These are phyloP conservation scores for Lasaia peninsularis DNA, from an alignment of 1,140 invertebrate genomes.

Conservation along the genomic window DNA sequence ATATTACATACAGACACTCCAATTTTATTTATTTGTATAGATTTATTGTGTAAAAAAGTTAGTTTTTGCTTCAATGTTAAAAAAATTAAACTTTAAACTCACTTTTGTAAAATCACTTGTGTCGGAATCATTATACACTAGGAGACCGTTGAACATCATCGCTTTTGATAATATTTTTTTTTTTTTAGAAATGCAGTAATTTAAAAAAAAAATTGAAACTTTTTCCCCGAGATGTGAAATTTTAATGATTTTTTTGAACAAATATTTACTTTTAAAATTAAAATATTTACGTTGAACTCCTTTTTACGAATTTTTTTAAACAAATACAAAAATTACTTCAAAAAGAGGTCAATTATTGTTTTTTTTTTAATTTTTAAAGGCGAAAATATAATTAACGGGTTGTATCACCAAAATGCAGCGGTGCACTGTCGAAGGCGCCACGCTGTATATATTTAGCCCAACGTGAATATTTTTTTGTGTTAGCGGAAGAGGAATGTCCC, in stretches of 20 bases:
- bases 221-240: too few relatives aligned
- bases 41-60: too few relatives aligned
- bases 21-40: too few relatives aligned
- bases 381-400: background rate
- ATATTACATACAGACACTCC: too few relatives aligned
- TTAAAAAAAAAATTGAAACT: background rate
- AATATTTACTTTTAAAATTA: too few relatives aligned
- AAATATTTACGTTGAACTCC: too few relatives aligned
- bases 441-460: constrained; percentile 24
- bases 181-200: background rate
- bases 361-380: background rate
- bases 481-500: constrained; percentile 36
- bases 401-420: constrained; percentile 5
- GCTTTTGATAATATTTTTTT: background rate
- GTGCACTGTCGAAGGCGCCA: constrained; percentile 17
- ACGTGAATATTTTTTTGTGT: constrained; percentile 36
- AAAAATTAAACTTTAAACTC: constrained; percentile 24
- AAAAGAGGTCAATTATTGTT: too few relatives aligned
- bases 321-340: too few relatives aligned
- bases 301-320: too few relatives aligned
- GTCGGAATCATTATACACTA: constrained; percentile 57
- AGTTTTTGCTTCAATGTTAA: background rate
- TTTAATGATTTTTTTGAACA: too few relatives aligned
- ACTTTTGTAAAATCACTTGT: constrained; percentile 60
- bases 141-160: constrained; percentile 67